Evolutionary conservation across 1,140 invertebrate genomes (phyloP).

Genomic region (Chelonus insularis): DNA sequence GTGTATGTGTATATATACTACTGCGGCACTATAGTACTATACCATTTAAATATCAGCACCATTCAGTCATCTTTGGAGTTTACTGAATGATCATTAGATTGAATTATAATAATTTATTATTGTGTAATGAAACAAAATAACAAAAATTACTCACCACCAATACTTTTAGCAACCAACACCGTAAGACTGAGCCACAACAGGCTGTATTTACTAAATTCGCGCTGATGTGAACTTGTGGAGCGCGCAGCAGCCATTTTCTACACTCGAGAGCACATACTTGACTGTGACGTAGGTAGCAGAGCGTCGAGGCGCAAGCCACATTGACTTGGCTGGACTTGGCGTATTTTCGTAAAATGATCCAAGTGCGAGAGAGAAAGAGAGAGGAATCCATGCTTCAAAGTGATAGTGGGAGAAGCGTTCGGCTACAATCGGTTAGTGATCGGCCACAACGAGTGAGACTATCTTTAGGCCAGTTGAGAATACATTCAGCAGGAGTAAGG

Average conservation of each 20-base stretch:
- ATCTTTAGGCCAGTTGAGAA: not conserved
- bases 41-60: not conserved
- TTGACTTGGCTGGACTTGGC: no score
- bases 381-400: no score
- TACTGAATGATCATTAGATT: no score
- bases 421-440: slow-evolving; percentile 5
- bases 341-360: no score
- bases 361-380: no score
- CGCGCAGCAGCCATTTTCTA: slow-evolving; percentile 56
- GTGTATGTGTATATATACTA: no score
- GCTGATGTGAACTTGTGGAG: slow-evolving; percentile 43
- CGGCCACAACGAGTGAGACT: not conserved
- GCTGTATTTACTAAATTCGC: slow-evolving; percentile 51
- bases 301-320: slow-evolving; percentile 42
- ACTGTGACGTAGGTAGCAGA: slow-evolving; percentile 51
- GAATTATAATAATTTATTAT: not conserved
- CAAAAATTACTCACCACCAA: slow-evolving; percentile 47
- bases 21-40: no score
- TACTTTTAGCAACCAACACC: slow-evolving; percentile 42
- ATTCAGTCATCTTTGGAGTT: no score
- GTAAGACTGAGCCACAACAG: slow-evolving; percentile 42
- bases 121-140: not conserved
- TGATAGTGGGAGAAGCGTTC: not conserved
- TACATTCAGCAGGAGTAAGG: not conserved
- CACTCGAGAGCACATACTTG: slow-evolving; percentile 57